These are phyloP conservation scores for Oncorhynchus nerka DNA, from an alignment of 2,113 vertebrate genomes.

Conservation along the genomic window DNA sequence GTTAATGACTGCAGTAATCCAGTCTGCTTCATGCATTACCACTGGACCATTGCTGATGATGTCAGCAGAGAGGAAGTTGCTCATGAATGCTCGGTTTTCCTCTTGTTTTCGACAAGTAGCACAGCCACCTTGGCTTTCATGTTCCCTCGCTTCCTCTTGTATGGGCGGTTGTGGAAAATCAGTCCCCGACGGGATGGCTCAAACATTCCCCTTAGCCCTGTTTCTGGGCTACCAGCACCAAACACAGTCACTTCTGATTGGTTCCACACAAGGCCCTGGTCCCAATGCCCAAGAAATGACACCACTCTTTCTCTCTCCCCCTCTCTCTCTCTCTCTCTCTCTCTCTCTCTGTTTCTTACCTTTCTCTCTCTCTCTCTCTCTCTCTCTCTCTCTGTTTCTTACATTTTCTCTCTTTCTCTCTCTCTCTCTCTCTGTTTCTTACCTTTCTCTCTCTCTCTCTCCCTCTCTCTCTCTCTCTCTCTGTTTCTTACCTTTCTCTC, in stretches of 20 bases:
- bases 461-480: too few relatives aligned
- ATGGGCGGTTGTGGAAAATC: neutral
- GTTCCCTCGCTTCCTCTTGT: neutral
- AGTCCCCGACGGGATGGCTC: neutral
- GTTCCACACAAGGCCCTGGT: neutral
- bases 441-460: too few relatives aligned
- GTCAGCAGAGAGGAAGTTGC: neutral
- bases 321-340: too few relatives aligned
- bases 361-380: too few relatives aligned
- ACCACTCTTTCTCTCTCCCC: neutral
- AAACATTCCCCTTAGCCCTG: constrained; percentile 1
- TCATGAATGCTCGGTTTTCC: neutral
- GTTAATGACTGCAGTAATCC: neutral
- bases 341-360: too few relatives aligned
- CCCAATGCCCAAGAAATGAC: neutral
- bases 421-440: too few relatives aligned
- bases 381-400: neutral
- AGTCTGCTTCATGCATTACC: neutral
- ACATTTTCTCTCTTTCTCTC: neutral
- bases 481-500: neutral
- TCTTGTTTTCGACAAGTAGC: neutral
- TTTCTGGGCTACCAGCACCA: neutral
- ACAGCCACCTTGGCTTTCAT: constrained; percentile 4
- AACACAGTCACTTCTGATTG: constrained; percentile 1
- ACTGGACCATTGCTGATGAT: neutral